These are phyloP conservation scores for Salticus scenicus DNA, from an alignment of 2,888 invertebrate species.

Conservation along the genomic window DNA sequence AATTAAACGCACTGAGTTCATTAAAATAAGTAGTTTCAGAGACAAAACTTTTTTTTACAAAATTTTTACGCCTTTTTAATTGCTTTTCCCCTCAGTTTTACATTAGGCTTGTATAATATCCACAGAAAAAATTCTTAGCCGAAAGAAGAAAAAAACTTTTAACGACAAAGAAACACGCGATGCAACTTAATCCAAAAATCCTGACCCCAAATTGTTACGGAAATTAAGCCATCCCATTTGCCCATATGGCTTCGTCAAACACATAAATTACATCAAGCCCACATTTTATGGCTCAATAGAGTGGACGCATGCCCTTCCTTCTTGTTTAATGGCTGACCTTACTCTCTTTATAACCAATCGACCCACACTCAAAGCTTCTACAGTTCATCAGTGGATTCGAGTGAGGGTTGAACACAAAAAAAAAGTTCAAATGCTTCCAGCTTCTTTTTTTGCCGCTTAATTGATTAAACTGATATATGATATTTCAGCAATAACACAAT, in stretches of 20 bases:
- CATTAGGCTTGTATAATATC: no score
- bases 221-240: conserved; percentile 8
- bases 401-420: background rate
- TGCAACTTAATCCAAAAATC: background rate
- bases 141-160: no score
- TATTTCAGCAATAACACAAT: background rate
- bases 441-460: background rate
- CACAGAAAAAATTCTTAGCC: no score
- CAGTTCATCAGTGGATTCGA: background rate
- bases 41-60: no score
- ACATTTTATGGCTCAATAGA: background rate
- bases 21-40: no score
- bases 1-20: no score
- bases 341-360: background rate
- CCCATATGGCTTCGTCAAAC: background rate
- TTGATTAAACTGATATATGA: background rate
- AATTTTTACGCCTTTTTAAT: no score
- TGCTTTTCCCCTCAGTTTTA: no score
- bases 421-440: background rate
- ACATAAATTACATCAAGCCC: background rate
- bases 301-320: background rate
- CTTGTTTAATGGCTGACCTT: conserved; percentile 6
- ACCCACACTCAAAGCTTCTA: background rate
- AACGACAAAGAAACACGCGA: no score
- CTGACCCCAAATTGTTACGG: conserved; percentile 9